Conservation (phyloP, 2,113 vertebrate species). For the Emberiza fucata region DNA sequence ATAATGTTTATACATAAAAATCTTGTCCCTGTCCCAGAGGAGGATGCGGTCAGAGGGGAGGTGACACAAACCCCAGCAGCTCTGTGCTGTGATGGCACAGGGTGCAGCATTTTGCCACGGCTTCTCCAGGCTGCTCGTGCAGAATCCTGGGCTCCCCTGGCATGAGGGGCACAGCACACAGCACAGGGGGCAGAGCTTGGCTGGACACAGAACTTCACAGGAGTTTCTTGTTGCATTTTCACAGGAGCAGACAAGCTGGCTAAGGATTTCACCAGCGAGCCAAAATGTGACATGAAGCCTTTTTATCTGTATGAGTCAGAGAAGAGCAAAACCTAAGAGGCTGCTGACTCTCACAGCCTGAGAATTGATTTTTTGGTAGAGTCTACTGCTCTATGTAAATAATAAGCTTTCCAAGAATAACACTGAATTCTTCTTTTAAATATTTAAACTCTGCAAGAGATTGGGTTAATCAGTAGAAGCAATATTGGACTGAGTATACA, state of each 20-base stretch:
- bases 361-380: background rate
- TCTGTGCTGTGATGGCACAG: background rate
- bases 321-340: background rate
- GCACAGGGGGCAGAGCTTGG: background rate
- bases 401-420: constrained; percentile 52
- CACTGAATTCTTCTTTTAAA: background rate
- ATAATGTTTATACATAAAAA: background rate
- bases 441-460: background rate
- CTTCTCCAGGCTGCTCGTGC: background rate
- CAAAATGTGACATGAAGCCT: background rate
- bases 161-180: background rate
- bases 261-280: background rate
- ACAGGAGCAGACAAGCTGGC: background rate
- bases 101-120: background rate
- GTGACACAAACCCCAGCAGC: background rate
- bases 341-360: background rate
- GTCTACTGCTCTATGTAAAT: constrained; percentile 17
- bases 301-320: constrained; percentile 14
- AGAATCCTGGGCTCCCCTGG: background rate
- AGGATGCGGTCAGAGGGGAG: fast-evolving
- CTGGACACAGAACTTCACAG: background rate
- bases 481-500: background rate
- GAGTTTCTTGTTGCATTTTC: background rate
- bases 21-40: background rate
- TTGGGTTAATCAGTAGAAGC: background rate